A percentile compares a stretch with the other conserved stretches of the same genome.
Conservation (phyloP, 2,797 vertebrate species). For the Gila robusta region DNA sequence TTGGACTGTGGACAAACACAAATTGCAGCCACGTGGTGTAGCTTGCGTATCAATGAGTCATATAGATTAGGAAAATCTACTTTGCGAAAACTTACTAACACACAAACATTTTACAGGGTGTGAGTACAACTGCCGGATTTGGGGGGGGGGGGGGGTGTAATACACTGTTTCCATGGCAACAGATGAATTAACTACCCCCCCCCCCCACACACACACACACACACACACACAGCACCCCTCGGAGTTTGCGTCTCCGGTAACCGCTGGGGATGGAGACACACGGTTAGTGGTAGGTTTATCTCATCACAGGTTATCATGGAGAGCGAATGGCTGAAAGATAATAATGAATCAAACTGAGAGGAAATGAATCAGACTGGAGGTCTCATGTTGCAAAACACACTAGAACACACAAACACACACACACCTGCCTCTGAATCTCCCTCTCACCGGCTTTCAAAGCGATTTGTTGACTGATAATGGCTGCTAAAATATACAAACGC, state of each 20-base stretch:
- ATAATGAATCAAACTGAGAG: conserved; percentile 23
- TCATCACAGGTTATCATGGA: conserved; percentile 9
- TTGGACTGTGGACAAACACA: background rate
- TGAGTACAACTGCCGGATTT: conserved; percentile 54
- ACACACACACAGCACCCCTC: conserved; percentile 36
- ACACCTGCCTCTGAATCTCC: background rate
- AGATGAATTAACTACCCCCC: conserved; percentile 51
- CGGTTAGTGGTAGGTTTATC: background rate
- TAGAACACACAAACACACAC: conserved; percentile 6
- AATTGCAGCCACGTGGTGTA: background rate
- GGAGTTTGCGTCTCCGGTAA: conserved; percentile 42
- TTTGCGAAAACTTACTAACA: conserved; percentile 15
- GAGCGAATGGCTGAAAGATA: background rate
- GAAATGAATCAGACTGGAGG: conserved; percentile 24
- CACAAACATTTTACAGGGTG: conserved; percentile 60
- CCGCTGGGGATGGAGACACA: background rate
- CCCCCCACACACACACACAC: background rate
- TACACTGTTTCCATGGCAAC: conserved; percentile 39
- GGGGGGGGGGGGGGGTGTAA: conserved; percentile 61
- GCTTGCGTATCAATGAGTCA: conserved; percentile 72
- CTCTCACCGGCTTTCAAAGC: conserved; percentile 1
- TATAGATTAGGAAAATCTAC: conserved; percentile 40
- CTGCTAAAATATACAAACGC: conserved; percentile 18
- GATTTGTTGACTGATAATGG: conserved; percentile 34
- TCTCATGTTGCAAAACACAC: conserved; percentile 1